A percentile compares a stretch with the other conserved stretches of the same genome.
phyloP scores from a whole-genome alignment of 2,797 vertebrate genomes.

The Oreortyx pictus region DNA sequence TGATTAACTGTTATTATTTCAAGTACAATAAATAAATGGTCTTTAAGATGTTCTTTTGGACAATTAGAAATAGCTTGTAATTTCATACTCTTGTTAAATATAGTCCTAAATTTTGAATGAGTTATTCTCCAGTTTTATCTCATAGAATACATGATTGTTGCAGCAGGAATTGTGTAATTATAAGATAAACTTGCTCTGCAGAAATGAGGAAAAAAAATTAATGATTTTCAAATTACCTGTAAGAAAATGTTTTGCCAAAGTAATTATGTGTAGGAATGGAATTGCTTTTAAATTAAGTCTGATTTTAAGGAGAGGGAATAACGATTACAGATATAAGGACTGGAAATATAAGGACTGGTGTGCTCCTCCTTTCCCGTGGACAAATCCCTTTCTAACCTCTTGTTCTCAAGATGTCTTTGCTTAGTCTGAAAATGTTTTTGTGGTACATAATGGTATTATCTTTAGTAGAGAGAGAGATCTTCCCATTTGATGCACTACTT shows the following conservation, averaged over 20 bases:
- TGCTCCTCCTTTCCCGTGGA: background rate
- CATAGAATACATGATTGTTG: background rate
- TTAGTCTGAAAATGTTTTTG: background rate
- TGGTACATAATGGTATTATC: background rate
- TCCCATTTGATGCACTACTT: background rate
- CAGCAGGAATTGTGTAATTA: background rate
- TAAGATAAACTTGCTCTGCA: background rate
- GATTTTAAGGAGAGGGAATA: background rate
- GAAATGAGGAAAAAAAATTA: background rate
- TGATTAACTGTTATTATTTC: background rate
- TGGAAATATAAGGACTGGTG: background rate
- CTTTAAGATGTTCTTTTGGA: background rate
- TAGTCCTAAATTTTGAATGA: background rate
- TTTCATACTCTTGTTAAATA: background rate
- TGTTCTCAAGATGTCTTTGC: background rate
- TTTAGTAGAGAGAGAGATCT: background rate
- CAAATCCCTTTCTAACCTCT: background rate
- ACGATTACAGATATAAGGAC: background rate
- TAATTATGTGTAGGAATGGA: background rate
- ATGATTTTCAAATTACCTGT: background rate
- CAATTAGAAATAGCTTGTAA: background rate
- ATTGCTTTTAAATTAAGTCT: background rate
- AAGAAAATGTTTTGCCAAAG: background rate
- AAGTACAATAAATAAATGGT: background rate
- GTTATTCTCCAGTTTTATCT: background rate